phyloP scores from a whole-genome alignment of 1,140 invertebrate genomes.

The Camponotus pennsylvanicus region DNA sequence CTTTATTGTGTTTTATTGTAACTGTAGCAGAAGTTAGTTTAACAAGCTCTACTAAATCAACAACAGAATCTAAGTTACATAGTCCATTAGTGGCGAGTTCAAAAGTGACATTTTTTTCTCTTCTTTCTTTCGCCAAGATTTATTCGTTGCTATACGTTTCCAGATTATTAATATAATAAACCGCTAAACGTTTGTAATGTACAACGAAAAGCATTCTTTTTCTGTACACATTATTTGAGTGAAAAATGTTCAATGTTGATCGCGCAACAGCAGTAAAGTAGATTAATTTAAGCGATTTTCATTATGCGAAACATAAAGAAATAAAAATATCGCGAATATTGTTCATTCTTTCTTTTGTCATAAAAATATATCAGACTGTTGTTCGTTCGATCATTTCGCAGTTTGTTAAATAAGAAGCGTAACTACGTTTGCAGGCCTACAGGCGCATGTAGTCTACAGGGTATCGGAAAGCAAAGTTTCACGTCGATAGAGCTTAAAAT shows the following conservation, averaged over 20 bases:
- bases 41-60: constrained; percentile 49
- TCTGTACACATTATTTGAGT: constrained; percentile 45
- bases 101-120: not conserved
- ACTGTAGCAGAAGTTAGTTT: constrained; percentile 52
- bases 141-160: constrained; percentile 15
- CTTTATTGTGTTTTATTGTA: constrained; percentile 27
- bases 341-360: not conserved
- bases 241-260: constrained; percentile 42
- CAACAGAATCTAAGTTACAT: constrained; percentile 50
- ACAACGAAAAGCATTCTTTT: constrained; percentile 30
- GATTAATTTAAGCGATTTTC: constrained; percentile 24
- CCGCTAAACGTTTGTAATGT: constrained; percentile 21
- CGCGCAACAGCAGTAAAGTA: constrained; percentile 10
- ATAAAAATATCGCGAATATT: constrained; percentile 29
- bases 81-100: constrained; percentile 29
- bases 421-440: not conserved
- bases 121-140: not conserved
- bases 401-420: not conserved
- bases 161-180: constrained; percentile 58
- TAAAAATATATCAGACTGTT: not conserved
- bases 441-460: not conserved
- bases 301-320: not conserved
- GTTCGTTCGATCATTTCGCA: not conserved
- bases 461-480: not conserved
- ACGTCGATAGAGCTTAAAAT: not conserved